Evolutionary conservation across 2,797 vertebrate species (phyloP).

Genomic region (Hirundo rustica): DNA sequence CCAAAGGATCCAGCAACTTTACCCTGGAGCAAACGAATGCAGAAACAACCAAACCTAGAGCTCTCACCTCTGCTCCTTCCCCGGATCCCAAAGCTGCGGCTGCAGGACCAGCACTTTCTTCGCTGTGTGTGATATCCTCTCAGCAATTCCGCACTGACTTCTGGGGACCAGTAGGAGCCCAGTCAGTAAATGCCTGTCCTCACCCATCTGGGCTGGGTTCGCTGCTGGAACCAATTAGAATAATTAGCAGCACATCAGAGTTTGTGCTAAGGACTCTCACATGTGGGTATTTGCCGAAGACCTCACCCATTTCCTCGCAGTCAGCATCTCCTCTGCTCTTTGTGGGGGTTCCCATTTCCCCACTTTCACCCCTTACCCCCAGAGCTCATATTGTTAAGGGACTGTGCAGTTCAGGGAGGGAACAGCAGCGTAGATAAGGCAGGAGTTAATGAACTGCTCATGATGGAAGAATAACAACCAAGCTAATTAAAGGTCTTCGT

Average conservation of each 20-base stretch:
- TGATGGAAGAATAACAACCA: neutral
- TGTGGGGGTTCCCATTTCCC: neutral
- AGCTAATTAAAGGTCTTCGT: neutral
- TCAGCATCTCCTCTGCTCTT: neutral
- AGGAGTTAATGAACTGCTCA: neutral
- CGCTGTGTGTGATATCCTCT: accelerated
- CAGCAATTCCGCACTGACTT: neutral
- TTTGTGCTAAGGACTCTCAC: neutral
- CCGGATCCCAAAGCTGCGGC: neutral
- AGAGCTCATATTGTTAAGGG: neutral
- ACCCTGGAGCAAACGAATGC: accelerated
- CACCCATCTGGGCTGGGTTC: neutral
- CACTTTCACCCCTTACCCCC: neutral
- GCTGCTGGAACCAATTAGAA: constrained; percentile 12
- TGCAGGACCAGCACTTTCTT: accelerated
- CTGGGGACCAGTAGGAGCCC: neutral
- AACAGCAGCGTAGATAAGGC: neutral
- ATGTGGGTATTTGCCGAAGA: neutral
- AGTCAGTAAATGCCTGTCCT: neutral
- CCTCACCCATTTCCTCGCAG: accelerated
- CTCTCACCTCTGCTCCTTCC: neutral
- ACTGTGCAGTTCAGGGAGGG: neutral
- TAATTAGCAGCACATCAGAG: neutral
- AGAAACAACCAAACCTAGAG: neutral
- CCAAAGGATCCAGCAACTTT: neutral